A percentile compares a stretch with the other conserved stretches of the same genome.
phyloP scores from a whole-genome alignment of 2,888 invertebrate species.

The Philereme vetulata region DNA sequence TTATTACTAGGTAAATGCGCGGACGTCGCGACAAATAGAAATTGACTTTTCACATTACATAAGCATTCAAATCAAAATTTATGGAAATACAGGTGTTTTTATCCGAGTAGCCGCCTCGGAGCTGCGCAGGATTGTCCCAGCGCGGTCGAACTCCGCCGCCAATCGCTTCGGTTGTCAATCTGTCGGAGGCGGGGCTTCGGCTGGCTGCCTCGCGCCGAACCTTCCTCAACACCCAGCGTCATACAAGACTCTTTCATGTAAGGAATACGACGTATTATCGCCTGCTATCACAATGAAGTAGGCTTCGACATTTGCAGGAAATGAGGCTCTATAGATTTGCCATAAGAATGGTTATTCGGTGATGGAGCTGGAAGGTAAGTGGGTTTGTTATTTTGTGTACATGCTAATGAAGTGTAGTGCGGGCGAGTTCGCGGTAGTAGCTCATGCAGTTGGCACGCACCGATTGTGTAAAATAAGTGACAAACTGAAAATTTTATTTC shows the following conservation, averaged over 20 bases:
- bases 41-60: slow-evolving; percentile 36
- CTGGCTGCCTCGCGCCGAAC: slow-evolving; percentile 38
- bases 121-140: slow-evolving; percentile 76
- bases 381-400: slow-evolving; percentile 74
- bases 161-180: slow-evolving; percentile 75
- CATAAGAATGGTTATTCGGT: slow-evolving; percentile 51
- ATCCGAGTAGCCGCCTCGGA: slow-evolving; percentile 60
- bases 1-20: slow-evolving; percentile 2
- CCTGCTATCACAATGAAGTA: slow-evolving; percentile 29
- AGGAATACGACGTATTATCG: slow-evolving; percentile 43
- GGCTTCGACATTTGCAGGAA: slow-evolving; percentile 42
- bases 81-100: slow-evolving; percentile 50
- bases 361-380: slow-evolving; percentile 44
- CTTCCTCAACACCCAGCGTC: slow-evolving; percentile 33
- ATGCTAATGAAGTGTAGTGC: slow-evolving; percentile 77
- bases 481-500: slow-evolving; percentile 46
- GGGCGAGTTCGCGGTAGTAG: slow-evolving; percentile 78
- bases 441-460: slow-evolving; percentile 79
- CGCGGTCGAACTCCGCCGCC: slow-evolving; percentile 59
- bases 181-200: slow-evolving; percentile 65
- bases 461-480: slow-evolving; percentile 65
- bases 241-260: slow-evolving; percentile 41
- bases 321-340: slow-evolving; percentile 45
- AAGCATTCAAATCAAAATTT: slow-evolving; percentile 43
- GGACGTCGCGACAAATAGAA: slow-evolving; percentile 34